These are phyloP conservation scores for Proterorhinus semilunaris DNA, from an alignment of 2,113 vertebrate species.

Conservation along the genomic window DNA sequence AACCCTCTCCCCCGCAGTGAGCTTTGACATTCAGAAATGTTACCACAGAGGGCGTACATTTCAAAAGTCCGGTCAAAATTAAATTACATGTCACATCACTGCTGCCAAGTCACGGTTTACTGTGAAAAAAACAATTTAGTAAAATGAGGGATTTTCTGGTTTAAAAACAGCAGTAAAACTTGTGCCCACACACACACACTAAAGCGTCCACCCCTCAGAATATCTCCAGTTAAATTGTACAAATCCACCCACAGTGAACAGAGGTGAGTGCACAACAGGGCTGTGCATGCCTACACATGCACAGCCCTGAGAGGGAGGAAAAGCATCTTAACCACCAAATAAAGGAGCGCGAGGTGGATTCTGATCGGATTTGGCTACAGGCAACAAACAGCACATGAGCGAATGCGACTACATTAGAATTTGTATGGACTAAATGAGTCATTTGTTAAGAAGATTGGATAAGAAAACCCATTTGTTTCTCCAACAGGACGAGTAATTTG, in stretches of 20 bases:
- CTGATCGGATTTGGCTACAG: neutral
- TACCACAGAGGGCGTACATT: no score
- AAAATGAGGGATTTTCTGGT: neutral
- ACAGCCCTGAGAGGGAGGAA: neutral
- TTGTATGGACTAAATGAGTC: no score
- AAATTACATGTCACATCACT: no score
- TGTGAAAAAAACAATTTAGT: neutral
- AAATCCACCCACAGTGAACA: conserved; percentile 23
- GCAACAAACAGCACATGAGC: no score
- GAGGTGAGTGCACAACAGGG: conserved; percentile 21
- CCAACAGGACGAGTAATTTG: no score
- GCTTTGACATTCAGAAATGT: no score
- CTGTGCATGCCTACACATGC: conserved; percentile 45
- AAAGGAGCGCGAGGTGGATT: neutral
- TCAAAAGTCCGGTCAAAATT: no score
- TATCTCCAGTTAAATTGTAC: conserved; percentile 10
- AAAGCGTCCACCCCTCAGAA: conserved; percentile 6
- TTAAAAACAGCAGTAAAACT: neutral
- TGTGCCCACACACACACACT: neutral
- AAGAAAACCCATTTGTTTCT: no score
- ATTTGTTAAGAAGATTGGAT: no score
- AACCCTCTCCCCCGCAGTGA: no score
- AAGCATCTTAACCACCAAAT: neutral
- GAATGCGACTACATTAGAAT: no score
- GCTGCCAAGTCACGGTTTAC: no score